phyloP scores from a whole-genome alignment of 2,113 vertebrate genomes.

The Oxyruncus cristatus region DNA sequence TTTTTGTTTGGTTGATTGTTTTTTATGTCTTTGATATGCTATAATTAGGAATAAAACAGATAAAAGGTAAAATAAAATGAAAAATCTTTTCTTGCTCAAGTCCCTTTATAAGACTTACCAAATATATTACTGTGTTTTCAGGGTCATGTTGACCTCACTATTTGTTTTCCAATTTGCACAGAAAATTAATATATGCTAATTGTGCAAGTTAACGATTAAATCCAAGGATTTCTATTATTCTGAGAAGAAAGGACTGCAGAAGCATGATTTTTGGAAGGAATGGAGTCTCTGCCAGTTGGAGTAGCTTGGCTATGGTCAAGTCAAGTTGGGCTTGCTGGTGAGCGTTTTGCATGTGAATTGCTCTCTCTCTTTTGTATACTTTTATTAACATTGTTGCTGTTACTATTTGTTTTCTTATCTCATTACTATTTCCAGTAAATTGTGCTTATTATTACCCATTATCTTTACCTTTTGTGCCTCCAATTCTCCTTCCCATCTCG shows the following conservation, averaged over 20 bases:
- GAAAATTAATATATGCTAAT: background rate
- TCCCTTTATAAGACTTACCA: background rate
- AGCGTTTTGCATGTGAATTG: background rate
- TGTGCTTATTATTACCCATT: background rate
- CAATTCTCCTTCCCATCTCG: background rate
- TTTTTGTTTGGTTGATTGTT: background rate
- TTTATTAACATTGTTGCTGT: background rate
- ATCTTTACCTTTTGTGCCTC: background rate
- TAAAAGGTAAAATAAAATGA: background rate
- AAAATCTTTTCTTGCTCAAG: background rate
- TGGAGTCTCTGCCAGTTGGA: background rate
- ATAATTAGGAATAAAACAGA: background rate
- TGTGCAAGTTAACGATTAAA: background rate
- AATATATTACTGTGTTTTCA: background rate
- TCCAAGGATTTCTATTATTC: constrained; percentile 1
- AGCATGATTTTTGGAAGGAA: background rate
- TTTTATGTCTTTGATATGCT: background rate
- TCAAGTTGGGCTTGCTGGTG: background rate
- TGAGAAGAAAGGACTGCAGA: background rate
- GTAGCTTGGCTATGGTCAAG: background rate
- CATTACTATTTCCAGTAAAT: background rate
- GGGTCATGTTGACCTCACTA: background rate
- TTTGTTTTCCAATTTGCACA: background rate
- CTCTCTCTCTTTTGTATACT: background rate
- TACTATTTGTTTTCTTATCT: background rate